Percentiles rank a stretch among this genome's conserved stretches.
Evolutionary conservation across 2,113 vertebrate species (phyloP).

Genomic region (Labeo catla): DNA sequence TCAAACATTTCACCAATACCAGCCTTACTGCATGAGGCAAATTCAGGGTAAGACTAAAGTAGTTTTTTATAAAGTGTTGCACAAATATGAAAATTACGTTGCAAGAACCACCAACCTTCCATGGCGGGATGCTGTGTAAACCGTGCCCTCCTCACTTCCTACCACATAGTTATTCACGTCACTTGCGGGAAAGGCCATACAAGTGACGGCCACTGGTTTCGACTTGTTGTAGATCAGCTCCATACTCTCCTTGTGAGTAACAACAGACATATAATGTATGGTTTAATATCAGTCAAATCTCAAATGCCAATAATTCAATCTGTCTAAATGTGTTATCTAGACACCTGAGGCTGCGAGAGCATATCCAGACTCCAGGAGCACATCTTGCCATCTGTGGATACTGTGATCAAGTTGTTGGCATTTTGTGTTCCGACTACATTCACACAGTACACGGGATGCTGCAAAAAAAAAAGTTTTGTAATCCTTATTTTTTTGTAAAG

Average conservation of each 20-base stretch:
- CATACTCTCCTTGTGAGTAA: constrained; percentile 85
- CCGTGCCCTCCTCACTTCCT: constrained; percentile 86
- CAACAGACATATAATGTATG: background rate
- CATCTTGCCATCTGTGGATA: constrained; percentile 91
- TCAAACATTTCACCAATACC: constrained; percentile 88
- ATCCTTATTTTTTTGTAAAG: too few relatives aligned
- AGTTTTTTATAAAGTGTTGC: background rate
- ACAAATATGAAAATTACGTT: background rate
- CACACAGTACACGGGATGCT: constrained; percentile 91
- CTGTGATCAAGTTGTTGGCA: constrained; percentile 88
- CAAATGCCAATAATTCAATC: background rate
- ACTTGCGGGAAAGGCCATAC: constrained; percentile 87
- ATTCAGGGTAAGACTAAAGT: background rate
- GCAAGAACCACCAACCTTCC: constrained; percentile 77
- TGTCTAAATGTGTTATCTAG: constrained; percentile 32
- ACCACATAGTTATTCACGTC: constrained; percentile 92
- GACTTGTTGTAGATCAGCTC: constrained; percentile 89
- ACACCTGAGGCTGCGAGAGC: constrained; percentile 89
- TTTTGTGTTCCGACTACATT: constrained; percentile 90
- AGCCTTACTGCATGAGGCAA: constrained; percentile 78
- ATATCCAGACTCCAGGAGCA: constrained; percentile 93
- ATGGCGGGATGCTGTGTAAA: constrained; percentile 88
- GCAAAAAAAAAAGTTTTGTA: background rate
- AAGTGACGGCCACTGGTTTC: constrained; percentile 86
- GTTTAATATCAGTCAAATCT: background rate